Evolutionary conservation across 2,113 vertebrate species (phyloP), one percentile per base, ranked within the genome.

Genomic region (Glaucomys volans): DNA sequence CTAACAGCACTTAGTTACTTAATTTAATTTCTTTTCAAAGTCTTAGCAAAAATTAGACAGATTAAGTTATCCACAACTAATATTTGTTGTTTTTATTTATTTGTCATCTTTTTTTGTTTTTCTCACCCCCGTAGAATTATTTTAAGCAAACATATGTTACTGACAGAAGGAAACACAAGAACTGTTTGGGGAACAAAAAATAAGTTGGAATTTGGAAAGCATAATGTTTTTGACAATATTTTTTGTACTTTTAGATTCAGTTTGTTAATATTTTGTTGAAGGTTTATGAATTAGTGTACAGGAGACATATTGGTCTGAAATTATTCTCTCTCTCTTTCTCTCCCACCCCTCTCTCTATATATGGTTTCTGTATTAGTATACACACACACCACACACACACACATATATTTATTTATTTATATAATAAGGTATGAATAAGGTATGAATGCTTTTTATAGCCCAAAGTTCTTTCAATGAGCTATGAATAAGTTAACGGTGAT

Each of bases 101-200:
- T 8, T 98, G 52, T 97, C 18, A 94, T 91, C 6, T 81, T 90
- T 76, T 79, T 66, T 44, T 67, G 26, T 86, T 71, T 85, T 76
- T 30, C 17, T 87, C 32, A 85, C 7, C 9, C 5, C 12, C 12
- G 50, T 44, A 76, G 35, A 2, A 57, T 91, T 95, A 79, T 86
- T 89, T 96, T 74, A 72, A 40, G 44, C 16, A 85, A 92, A 85
- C 17, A 32, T 50, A 52, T 90, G 30, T 66, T 90, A n/a, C 17
- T 3, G 52, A 59, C 7, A n/a, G 20, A 72, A 35, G 12, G 3
- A 24, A 82, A 80, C 66, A 6, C 7, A 77, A 86, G 14, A 90
- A 69, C 5, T 59, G 1, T 17, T 62, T 90, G 90, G 42, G 92
- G 24, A 95, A 20, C 16, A 82, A 66, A 7, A 57, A 17, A 22